phyloP scores from a whole-genome alignment of 2,797 vertebrate genomes.

The Syndactyla subalaris region DNA sequence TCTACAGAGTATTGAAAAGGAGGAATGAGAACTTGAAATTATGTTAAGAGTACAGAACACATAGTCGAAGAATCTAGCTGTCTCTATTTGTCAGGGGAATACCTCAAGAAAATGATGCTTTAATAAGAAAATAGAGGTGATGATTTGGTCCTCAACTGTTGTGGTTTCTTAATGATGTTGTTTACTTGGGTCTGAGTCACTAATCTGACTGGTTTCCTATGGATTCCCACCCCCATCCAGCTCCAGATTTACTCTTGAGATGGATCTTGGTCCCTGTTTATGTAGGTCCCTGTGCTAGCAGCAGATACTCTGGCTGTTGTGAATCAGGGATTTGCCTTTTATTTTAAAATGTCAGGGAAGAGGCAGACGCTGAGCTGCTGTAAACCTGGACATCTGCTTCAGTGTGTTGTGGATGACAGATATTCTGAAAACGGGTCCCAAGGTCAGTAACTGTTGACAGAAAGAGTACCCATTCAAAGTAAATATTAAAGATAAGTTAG shows the following conservation, averaged over 20 bases:
- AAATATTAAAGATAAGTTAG: constrained; percentile 64
- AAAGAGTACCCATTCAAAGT: constrained; percentile 42
- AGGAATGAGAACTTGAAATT: not conserved
- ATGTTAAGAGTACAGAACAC: not conserved
- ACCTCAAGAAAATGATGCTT: not conserved
- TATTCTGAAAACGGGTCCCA: not conserved
- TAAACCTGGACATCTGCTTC: not conserved
- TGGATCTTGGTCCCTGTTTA: not conserved
- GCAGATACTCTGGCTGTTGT: not conserved
- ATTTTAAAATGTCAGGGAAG: not conserved
- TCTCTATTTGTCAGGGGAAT: not conserved
- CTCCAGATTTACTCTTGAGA: not conserved
- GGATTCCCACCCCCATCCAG: not conserved
- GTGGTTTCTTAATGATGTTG: not conserved
- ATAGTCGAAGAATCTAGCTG: not conserved
- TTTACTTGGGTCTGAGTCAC: not conserved
- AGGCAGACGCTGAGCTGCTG: not conserved
- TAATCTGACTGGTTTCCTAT: not conserved
- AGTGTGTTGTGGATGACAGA: accelerated
- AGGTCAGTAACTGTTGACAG: constrained; percentile 50
- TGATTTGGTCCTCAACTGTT: not conserved
- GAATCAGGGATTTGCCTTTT: not conserved
- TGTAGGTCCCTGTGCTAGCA: not conserved
- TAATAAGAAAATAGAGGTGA: not conserved
- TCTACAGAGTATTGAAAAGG: not conserved